phyloP scores from a whole-genome alignment of 2,797 vertebrate species.

The Rousettus madagascariensis region DNA sequence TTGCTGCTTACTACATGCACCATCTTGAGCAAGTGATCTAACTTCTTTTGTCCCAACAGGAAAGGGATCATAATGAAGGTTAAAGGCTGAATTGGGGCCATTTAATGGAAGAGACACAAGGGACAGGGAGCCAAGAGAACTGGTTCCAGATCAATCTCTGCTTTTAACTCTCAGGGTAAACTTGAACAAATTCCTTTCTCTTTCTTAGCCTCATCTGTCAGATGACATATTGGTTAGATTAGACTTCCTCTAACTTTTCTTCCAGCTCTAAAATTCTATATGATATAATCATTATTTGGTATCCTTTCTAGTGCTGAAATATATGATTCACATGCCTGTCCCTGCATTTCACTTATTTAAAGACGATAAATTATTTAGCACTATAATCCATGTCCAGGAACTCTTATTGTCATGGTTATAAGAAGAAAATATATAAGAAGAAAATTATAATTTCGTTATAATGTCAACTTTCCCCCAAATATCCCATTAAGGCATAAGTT shows the following conservation, averaged over 20 bases:
- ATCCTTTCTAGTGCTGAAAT: conserved; percentile 16
- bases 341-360: conserved; percentile 25
- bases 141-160: not conserved
- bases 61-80: not conserved
- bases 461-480: not conserved
- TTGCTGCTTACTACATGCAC: not conserved
- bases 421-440: not conserved
- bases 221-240: not conserved
- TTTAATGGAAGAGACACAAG: not conserved
- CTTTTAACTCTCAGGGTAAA: not conserved
- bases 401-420: conserved; percentile 22
- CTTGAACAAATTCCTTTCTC: not conserved
- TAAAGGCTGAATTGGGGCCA: not conserved
- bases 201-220: not conserved
- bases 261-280: not conserved
- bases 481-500: not conserved
- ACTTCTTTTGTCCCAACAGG: conserved; percentile 7
- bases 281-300: not conserved
- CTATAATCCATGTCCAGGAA: not conserved
- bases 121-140: not conserved
- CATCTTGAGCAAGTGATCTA: not conserved
- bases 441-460: conserved; percentile 22
- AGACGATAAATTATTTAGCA: conserved; percentile 37
- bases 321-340: not conserved
- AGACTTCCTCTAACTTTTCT: conserved; percentile 21